phyloP scores from a whole-genome alignment of 2,797 vertebrate species.

The Lagorchestes hirsutus region DNA sequence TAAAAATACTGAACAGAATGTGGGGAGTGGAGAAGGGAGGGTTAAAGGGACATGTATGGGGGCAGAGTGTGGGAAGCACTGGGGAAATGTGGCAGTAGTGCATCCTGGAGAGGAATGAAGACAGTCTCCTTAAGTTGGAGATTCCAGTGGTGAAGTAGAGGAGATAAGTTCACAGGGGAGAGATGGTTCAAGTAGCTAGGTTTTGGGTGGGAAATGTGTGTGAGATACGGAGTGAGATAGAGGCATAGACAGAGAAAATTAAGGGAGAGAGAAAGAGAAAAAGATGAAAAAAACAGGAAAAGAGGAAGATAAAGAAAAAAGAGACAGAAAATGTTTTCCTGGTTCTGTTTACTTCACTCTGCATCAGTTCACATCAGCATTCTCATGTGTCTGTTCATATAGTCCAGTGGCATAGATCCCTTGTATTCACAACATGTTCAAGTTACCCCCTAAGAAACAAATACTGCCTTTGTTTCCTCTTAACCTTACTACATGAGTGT shows the following conservation, averaged over 20 bases:
- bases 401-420: neutral
- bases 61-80: neutral
- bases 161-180: slow-evolving; percentile 27
- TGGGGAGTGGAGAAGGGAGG: neutral
- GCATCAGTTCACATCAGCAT: neutral
- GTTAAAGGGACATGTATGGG: neutral
- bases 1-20: neutral
- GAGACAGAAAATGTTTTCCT: neutral
- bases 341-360: neutral
- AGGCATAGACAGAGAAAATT: neutral
- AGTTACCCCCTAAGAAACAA: neutral
- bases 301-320: neutral
- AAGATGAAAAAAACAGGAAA: neutral
- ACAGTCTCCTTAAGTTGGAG: neutral
- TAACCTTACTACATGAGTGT: neutral
- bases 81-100: neutral
- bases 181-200: neutral
- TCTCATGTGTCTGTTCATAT: neutral
- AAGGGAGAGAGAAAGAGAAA: neutral
- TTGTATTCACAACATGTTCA: neutral
- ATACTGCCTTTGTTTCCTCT: neutral
- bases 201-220: neutral
- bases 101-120: neutral
- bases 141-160: slow-evolving; percentile 12
- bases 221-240: neutral